These are phyloP conservation scores for Sebastes reedi DNA, from an alignment of 2,797 vertebrate genomes.

Conservation along the genomic window DNA sequence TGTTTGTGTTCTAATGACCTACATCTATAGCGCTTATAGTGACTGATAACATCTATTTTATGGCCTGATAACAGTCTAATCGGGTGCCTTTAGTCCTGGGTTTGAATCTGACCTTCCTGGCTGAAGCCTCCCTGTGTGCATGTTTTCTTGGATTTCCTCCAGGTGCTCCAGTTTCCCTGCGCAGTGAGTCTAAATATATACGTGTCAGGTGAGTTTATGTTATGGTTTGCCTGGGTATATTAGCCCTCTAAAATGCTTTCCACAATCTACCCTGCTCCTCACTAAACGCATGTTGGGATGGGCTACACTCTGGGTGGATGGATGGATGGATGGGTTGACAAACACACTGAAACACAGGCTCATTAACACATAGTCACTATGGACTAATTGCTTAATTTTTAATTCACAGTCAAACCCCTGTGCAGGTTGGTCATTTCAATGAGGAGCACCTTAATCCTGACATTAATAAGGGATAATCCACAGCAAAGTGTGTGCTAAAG, in stretches of 20 bases:
- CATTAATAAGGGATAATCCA: constrained; percentile 22
- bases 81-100: neutral
- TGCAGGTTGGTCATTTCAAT: neutral
- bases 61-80: no score
- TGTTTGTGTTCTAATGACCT: no score
- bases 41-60: no score
- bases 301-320: neutral
- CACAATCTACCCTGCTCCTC: neutral
- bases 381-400: neutral
- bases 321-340: neutral
- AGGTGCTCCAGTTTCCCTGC: neutral
- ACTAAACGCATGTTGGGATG: neutral
- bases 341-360: neutral
- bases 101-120: neutral
- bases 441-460: constrained; percentile 7
- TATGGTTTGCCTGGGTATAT: neutral
- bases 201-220: constrained; percentile 6
- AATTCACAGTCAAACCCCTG: neutral
- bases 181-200: neutral
- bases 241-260: neutral
- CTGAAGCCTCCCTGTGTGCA: neutral
- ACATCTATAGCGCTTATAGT: no score
- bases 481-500: neutral
- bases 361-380: neutral
- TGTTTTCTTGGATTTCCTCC: neutral